These are phyloP conservation scores for Sarotherodon lohbergeri DNA, from an alignment of 2,113 vertebrate genomes.

Conservation along the genomic window DNA sequence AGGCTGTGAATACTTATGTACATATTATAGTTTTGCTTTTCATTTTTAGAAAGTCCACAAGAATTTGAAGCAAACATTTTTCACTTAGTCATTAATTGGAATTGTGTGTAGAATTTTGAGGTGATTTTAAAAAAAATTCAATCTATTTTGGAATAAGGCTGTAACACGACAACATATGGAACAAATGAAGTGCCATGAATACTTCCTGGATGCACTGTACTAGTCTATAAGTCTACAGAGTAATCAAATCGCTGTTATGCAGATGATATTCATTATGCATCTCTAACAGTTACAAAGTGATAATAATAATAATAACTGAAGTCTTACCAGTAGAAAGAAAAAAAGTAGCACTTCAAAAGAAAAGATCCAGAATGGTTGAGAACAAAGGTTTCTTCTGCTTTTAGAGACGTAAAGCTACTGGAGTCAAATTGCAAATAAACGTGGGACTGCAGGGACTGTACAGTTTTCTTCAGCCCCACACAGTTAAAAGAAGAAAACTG, in stretches of 20 bases:
- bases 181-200: neutral
- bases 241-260: accelerated
- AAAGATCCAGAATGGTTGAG: neutral
- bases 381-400: neutral
- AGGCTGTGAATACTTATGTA: too few species aligned
- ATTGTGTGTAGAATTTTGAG: neutral
- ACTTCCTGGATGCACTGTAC: neutral
- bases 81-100: accelerated
- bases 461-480: neutral
- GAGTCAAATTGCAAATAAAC: neutral
- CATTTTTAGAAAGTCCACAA: neutral
- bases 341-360: neutral
- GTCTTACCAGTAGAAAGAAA: neutral
- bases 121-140: neutral
- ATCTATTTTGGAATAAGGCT: neutral
- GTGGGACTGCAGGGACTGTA: accelerated
- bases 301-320: neutral
- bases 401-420: neutral
- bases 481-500: neutral
- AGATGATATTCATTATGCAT: accelerated
- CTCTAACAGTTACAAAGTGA: neutral
- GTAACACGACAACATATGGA: neutral
- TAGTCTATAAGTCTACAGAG: neutral
- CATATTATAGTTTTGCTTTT: too few species aligned
- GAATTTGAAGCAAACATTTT: neutral